A percentile compares a stretch with the other conserved stretches of the same genome.
Evolutionary conservation across 2,888 invertebrate species (phyloP).

Genomic region (Aelia acuminata): DNA sequence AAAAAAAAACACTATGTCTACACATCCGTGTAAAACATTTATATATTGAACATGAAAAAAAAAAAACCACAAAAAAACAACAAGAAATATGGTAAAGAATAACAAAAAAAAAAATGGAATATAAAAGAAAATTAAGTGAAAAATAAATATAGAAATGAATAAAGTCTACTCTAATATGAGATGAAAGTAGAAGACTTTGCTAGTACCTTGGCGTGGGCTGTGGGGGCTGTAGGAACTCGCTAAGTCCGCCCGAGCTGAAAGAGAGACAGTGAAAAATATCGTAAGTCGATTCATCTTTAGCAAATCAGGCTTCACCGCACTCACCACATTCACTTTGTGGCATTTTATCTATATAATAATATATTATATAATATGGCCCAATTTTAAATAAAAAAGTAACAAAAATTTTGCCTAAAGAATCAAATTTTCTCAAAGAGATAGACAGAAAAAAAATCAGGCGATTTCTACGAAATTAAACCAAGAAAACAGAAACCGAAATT

Average conservation of each 20-base stretch:
- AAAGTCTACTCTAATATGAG: slow-evolving; percentile 57
- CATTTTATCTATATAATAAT: no score
- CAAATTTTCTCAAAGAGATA: not conserved
- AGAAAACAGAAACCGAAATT: not conserved
- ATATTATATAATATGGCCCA: no score
- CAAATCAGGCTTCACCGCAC: slow-evolving; percentile 8
- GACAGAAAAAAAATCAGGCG: no score
- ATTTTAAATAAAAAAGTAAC: not conserved
- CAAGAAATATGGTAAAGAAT: slow-evolving; percentile 13
- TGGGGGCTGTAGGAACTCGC: slow-evolving; percentile 57
- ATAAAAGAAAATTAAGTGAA: not conserved
- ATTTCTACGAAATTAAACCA: not conserved
- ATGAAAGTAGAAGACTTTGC: slow-evolving; percentile 15
- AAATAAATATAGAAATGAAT: slow-evolving; percentile 10
- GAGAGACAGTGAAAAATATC: slow-evolving; percentile 32
- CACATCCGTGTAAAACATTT: slow-evolving; percentile 35
- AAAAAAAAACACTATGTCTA: not conserved
- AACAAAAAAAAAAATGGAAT: no score
- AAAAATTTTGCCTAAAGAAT: not conserved
- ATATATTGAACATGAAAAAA: not conserved
- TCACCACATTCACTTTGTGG: slow-evolving; percentile 54
- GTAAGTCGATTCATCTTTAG: not conserved
- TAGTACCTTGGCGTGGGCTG: slow-evolving; percentile 58
- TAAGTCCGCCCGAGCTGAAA: slow-evolving; percentile 57
- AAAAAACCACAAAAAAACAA: not conserved